Conservation (phyloP, 2,888 invertebrate species). For the Chaitophorus viminalis region DNA sequence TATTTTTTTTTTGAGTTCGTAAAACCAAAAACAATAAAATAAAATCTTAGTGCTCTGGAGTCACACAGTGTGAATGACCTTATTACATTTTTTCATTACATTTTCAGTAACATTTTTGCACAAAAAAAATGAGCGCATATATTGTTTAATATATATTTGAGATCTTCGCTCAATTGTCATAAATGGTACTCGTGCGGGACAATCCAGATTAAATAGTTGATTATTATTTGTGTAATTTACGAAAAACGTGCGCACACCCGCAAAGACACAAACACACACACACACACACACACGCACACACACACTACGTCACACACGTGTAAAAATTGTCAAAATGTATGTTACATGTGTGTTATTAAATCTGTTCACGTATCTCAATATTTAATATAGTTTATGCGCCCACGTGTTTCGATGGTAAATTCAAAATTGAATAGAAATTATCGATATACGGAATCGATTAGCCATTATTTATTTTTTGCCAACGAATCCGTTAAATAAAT, state of each 20-base stretch:
- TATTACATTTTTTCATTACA: background rate
- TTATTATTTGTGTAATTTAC: background rate
- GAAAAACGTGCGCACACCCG: too few relatives aligned
- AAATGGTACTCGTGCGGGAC: background rate
- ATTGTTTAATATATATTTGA: background rate
- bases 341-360: background rate
- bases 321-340: background rate
- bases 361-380: conserved; percentile 1
- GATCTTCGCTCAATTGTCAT: background rate
- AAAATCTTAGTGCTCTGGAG: background rate
- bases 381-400: background rate
- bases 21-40: background rate
- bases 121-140: background rate
- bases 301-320: too few relatives aligned
- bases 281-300: background rate
- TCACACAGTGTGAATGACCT: conserved; percentile 1
- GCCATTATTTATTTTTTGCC: conserved; percentile 9
- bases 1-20: background rate
- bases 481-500: conserved; percentile 38
- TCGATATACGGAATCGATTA: background rate
- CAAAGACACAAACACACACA: background rate
- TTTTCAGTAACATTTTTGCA: background rate
- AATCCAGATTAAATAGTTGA: background rate
- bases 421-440: background rate
- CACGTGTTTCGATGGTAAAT: background rate